Evolutionary conservation across 2,888 invertebrate species (phyloP), one percentile per base, ranked within the genome.

Genomic region (Sarcophaga variegata): DNA sequence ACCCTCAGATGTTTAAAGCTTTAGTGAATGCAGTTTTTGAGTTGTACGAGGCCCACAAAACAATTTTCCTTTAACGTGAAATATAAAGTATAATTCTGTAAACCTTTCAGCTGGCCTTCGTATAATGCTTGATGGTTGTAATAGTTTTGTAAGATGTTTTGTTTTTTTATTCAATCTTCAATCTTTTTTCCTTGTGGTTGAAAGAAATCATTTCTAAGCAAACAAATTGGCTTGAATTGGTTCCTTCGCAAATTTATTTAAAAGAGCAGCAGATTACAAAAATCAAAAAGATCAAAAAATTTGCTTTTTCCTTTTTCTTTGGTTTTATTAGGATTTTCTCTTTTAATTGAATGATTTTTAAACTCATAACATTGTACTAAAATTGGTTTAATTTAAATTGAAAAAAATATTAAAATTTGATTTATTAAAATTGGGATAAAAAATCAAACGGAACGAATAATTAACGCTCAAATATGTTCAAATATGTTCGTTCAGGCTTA

Each of bases 161-260:
- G 66, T 4, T n/a, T 22, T 62, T n/a, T 77, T 71, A n/a, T 81
- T 71, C 1, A 22, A 27, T 72, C 17, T 54, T 77, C 47, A 72
- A n/a, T 66, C n/a, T 22, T 62, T 20, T 17, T 5, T 64, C 14
- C 69, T 22, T 79, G 69, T 79, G 79, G 79, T 64, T 63, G 37
- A 59, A 64, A 83, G 54, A 54, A 83, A 83, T 79, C 78, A 83
- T 79, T 79, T 79, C 74, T 83, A 37, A 74, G 45, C 69, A 79
- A 83, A 79, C 83, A 72, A 77, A 83, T 77, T 83, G 77, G 60
- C 37, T 77, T 83, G 60, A 72, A 83, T 83, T 83, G 72, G 59
- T 66, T 72, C 60, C 60, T 71, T 72, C 60, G 60, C 6, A 59
- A 76, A 83, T 77, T 70, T 66, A 77, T 47, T 83, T 60, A 72